Evolutionary conservation across 2,797 vertebrate genomes (phyloP).

Genomic region (Epinephelus awoara): DNA sequence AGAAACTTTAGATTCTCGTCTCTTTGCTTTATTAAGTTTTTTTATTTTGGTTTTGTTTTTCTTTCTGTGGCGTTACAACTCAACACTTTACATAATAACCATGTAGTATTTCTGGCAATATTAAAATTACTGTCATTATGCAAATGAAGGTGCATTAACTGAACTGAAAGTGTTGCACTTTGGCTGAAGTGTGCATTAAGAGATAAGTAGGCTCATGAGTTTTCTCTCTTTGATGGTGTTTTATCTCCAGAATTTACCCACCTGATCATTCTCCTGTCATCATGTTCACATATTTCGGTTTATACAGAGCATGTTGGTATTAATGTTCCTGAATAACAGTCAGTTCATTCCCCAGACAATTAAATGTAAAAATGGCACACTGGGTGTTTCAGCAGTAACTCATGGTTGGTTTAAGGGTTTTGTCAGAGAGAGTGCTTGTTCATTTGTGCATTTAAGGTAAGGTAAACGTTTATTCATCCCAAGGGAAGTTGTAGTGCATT

Average conservation of each 20-base stretch:
- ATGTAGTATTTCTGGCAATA: not conserved
- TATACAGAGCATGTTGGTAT: not conserved
- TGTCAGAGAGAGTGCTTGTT: not conserved
- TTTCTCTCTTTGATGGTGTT: not conserved
- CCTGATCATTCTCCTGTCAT: not conserved
- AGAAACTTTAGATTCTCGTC: not conserved
- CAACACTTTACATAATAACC: not conserved
- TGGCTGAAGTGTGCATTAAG: not conserved
- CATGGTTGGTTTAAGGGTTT: not conserved
- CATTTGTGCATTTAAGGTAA: not conserved
- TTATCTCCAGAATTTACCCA: not conserved
- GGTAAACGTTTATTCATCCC: not conserved
- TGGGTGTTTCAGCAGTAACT: not conserved
- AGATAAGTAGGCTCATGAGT: slow-evolving; percentile 9
- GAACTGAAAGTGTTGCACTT: slow-evolving; percentile 1
- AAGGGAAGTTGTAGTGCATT: not conserved
- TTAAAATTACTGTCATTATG: slow-evolving; percentile 29
- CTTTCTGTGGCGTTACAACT: not conserved
- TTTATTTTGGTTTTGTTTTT: not conserved
- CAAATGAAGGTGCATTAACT: slow-evolving; percentile 1
- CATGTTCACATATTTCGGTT: slow-evolving; percentile 8
- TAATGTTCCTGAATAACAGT: slow-evolving; percentile 1
- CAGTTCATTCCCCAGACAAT: not conserved
- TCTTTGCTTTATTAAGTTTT: not conserved
- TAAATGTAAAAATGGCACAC: not conserved